phyloP scores from a whole-genome alignment of 2,888 invertebrate species.

The Caenorhabditis auriculariae region DNA sequence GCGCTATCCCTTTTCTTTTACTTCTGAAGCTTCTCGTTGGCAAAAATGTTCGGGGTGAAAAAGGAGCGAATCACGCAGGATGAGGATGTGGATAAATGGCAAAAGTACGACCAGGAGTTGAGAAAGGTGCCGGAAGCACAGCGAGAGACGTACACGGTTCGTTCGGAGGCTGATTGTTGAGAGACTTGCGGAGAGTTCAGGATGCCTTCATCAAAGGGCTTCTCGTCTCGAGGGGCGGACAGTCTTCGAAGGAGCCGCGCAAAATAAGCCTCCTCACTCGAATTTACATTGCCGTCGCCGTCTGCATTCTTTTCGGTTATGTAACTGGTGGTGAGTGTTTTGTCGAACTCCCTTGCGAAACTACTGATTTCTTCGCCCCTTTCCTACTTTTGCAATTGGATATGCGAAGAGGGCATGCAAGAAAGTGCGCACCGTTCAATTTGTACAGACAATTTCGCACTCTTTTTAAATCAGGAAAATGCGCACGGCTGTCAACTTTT shows the following conservation, averaged over 20 bases:
- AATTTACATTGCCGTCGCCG: slow-evolving; percentile 46
- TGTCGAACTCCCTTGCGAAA: not conserved
- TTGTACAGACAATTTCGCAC: no score
- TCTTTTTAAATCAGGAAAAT: no score
- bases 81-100: slow-evolving; percentile 31
- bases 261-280: slow-evolving; percentile 41
- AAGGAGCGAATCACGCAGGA: slow-evolving; percentile 12
- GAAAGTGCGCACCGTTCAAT: slow-evolving; percentile 2
- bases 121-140: slow-evolving; percentile 52
- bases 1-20: no score
- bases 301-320: slow-evolving; percentile 42
- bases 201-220: slow-evolving; percentile 55
- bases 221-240: slow-evolving; percentile 19
- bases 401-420: not conserved
- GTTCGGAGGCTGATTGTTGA: no score
- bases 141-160: slow-evolving; percentile 45
- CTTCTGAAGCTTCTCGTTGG: slow-evolving; percentile 4
- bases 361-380: not conserved
- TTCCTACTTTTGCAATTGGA: no score
- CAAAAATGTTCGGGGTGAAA: slow-evolving; percentile 18
- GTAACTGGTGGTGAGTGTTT: slow-evolving; percentile 41
- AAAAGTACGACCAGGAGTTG: slow-evolving; percentile 47
- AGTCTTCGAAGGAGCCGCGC: slow-evolving; percentile 19
- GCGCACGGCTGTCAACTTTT: no score
- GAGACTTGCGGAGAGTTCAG: no score